Percentiles rank a stretch among this genome's conserved stretches.
These are phyloP conservation scores for Aurelia aurita complex sp. Pacific DNA, from an alignment of 30 jellyfish, hydroid and myxozoan species.

Conservation along the genomic window DNA sequence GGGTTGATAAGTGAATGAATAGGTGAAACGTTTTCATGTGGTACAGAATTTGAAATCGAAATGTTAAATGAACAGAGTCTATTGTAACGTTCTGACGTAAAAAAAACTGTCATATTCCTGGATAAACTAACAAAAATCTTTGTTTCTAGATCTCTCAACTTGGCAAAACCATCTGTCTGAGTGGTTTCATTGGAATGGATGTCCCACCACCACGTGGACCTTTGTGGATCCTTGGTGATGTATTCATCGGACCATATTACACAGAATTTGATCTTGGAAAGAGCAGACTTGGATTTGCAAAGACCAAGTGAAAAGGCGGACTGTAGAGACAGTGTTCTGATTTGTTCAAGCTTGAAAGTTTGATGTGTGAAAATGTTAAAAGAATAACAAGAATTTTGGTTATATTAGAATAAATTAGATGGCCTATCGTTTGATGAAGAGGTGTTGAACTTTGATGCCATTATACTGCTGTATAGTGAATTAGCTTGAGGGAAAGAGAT, in stretches of 20 bases:
- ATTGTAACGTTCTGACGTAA: no score
- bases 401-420: no score
- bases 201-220: conserved; percentile 98
- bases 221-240: conserved; percentile 99
- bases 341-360: neutral
- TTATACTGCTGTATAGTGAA: no score
- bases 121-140: neutral
- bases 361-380: neutral
- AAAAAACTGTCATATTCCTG: neutral
- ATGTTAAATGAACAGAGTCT: no score
- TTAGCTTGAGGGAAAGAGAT: no score
- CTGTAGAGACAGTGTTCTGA: no score
- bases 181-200: conserved; percentile 95
- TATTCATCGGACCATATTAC: conserved; percentile 97
- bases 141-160: conserved; percentile 69
- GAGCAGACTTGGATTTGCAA: conserved; percentile 95
- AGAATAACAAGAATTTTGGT: no score
- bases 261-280: conserved; percentile 94
- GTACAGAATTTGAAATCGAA: no score
- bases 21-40: no score
- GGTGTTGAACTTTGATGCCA: no score
- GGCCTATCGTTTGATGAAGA: no score
- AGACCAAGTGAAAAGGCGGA: conserved; percentile 13
- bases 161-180: conserved; percentile 85
- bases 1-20: no score